Evolutionary conservation across 2,888 invertebrate genomes (phyloP).

Genomic region (Aelia acuminata): DNA sequence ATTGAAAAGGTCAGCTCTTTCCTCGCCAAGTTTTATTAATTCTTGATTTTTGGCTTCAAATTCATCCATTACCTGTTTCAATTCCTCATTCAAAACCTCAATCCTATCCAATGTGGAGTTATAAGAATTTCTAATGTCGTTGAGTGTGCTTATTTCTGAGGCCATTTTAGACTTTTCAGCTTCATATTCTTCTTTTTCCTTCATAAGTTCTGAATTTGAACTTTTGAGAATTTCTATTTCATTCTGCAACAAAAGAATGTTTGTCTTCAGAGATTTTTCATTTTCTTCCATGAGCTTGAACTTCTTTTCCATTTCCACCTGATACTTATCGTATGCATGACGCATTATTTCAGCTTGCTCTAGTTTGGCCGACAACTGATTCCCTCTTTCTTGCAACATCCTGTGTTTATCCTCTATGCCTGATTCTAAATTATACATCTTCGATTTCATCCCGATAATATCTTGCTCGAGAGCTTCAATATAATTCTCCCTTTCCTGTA

Average conservation of each 20-base stretch:
- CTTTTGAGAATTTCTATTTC: conserved; percentile 60
- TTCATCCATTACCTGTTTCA: conserved; percentile 63
- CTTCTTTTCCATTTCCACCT: conserved; percentile 76
- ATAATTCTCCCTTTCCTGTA: conserved; percentile 81
- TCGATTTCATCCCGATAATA: conserved; percentile 63
- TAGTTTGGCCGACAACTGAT: conserved; percentile 75
- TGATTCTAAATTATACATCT: conserved; percentile 70
- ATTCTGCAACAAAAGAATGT: conserved; percentile 55
- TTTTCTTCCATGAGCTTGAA: conserved; percentile 72
- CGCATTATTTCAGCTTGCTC: conserved; percentile 74
- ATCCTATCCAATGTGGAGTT: conserved; percentile 64
- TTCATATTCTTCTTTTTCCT: conserved; percentile 54
- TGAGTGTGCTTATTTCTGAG: conserved; percentile 69
- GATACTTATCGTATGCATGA: conserved; percentile 75
- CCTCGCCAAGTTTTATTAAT: conserved; percentile 62
- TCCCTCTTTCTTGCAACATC: conserved; percentile 75
- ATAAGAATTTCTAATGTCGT: conserved; percentile 66
- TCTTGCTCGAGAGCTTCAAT: conserved; percentile 82
- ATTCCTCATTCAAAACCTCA: conserved; percentile 63
- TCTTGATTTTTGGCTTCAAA: conserved; percentile 62
- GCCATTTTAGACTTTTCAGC: conserved; percentile 69
- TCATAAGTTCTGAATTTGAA: conserved; percentile 58
- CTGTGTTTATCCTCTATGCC: conserved; percentile 75
- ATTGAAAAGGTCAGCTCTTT: conserved; percentile 64
- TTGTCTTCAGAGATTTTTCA: conserved; percentile 60